Base-by-base conservation (phyloP, 1,140 invertebrate species). In the Calosoma granatense region DNA sequence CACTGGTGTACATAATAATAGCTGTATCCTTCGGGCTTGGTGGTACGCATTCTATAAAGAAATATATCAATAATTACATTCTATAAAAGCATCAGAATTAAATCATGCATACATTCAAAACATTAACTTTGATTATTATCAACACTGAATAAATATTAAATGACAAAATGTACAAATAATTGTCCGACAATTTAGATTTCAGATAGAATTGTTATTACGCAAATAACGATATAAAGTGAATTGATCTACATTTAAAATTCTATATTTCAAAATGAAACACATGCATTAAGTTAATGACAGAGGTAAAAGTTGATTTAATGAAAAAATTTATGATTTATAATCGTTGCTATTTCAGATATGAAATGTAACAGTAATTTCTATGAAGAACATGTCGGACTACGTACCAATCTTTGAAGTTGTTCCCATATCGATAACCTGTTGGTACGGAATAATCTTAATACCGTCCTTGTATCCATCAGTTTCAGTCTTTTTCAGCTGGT, bases 1-100 rank as follows among this genome's bases (percentile, higher is more conserved):
- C 94, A 62, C 89, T 93, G 0, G 94, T 97, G 75, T 97, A 97
- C 93, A 97, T 97, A 41, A 97, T 90, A 63, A 97, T 93, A 17
- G 93, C 93, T 14, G 83, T 85, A 65, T 97, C 93, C 4, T 84
- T 75, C 1, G 80, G 68, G 17, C 76, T 76, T 12, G 90, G 89
- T 12, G 80, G 74, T 12, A 75, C 70, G 9, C 72, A 67, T 36
- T 76, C 78, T 82, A 68, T 20, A 63, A 63, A n/a, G n/a, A n/a
- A n/a, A n/a, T n/a, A 54, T 57, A 56, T 51, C 12, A 55, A n/a
- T n/a, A n/a, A n/a, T n/a, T n/a, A n/a, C n/a, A n/a, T n/a, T n/a
- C n/a, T n/a, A n/a, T n/a, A n/a, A n/a, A n/a, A 36, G n/a, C n/a
- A 36, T 9, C n/a, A 36, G 30, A 9, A 36, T 9, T n/a, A 9